phyloP scores from a whole-genome alignment of 92 coral and sea anemone species.

The Virgularia gustaviana region DNA sequence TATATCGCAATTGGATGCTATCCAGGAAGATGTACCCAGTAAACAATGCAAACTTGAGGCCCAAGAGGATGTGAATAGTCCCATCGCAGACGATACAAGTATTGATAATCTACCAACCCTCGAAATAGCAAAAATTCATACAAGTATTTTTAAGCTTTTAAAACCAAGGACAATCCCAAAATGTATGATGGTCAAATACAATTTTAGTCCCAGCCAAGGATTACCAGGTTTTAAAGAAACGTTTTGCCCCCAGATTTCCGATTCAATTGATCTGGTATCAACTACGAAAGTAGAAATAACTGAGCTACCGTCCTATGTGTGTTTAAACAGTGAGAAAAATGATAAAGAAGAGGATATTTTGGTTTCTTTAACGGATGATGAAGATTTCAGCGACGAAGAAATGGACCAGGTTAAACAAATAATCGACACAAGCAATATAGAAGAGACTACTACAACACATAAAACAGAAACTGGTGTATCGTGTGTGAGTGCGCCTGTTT shows the following conservation, averaged over 20 bases:
- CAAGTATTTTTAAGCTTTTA: constrained; percentile 6
- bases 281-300: background rate
- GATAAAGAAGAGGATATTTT: constrained; percentile 2
- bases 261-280: background rate
- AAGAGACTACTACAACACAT: too few species aligned
- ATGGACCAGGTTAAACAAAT: background rate
- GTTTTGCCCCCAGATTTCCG: constrained; percentile 32
- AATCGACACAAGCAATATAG: too few species aligned
- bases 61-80: background rate
- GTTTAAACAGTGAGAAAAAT: background rate
- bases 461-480: too few species aligned
- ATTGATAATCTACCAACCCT: too few species aligned
- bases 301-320: constrained; percentile 18
- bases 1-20: too few species aligned
- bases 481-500: too few species aligned
- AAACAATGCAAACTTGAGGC: background rate
- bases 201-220: constrained; percentile 65
- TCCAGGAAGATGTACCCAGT: too few species aligned
- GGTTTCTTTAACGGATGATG: constrained; percentile 12
- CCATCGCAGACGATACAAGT: background rate
- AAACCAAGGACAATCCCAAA: constrained; percentile 36
- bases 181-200: constrained; percentile 70
- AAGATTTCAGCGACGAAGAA: background rate
- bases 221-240: constrained; percentile 78
- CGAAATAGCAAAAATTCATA: constrained; percentile 8